Base-by-base conservation (phyloP, 2,797 vertebrate genomes). In the Hippoglossus hippoglossus region DNA sequence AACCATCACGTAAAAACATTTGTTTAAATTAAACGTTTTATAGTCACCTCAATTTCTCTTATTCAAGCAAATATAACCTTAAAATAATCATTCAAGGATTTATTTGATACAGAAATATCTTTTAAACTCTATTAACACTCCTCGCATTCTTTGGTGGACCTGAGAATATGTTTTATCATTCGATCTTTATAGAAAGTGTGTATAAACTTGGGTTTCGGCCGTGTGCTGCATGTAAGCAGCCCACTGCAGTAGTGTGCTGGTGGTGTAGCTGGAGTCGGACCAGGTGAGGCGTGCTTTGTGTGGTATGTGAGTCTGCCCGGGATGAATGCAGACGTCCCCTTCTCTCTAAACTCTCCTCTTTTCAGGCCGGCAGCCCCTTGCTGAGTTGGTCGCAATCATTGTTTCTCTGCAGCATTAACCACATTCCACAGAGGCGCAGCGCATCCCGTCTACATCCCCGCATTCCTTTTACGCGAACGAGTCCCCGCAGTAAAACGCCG, bases 341-440 rank as follows among this genome's bases (percentile, higher is more conserved):
- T 85, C 87, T 84, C 85, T 88, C 83, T 86, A 86, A 86, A 92
- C 86, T 88, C 57, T 83, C 86, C 84, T 90, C 89, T 88, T 84
- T 91, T 87, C 87, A 92, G 84, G 87, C 90, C 89, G 85, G 92
- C 91, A 91, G 90, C 94, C 91, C 94, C 93, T 89, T 92, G 89
- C 95, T 93, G 93, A 94, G 95, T 94, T 93, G 92, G 92, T 94
- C 90, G 90, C 93, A 93, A 94, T 95, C 95, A 96, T 96, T 96
- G 96, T 96, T 95, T 94, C 94, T 94, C 94, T 94, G 92, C 95
- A 90, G 95, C 94, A 95, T 96, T 96, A 96, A 94, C 94, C 92
- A 93, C 97, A 98, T 98, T 97, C 97, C 97, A 95, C 78, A 93
- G 94, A 86, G 96, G 91, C 96, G 94, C 94, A 96, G 94, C 93